These are phyloP conservation scores for Imbricaverruca yamaguchii DNA, from an alignment of 2,888 invertebrate genomes.

Conservation along the genomic window DNA sequence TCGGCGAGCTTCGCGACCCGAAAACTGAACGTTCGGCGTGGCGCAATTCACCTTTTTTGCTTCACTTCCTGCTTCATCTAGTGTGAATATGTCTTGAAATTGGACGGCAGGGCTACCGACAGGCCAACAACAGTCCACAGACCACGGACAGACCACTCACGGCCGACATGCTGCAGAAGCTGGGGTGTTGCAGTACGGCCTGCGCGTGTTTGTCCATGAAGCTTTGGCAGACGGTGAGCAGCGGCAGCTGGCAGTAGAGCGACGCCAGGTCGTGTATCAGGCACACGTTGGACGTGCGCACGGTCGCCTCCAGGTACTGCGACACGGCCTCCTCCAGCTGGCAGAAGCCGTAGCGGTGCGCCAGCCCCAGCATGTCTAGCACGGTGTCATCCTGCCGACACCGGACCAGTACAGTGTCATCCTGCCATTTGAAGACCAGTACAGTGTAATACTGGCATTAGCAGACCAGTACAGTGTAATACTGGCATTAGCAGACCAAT, in stretches of 20 bases:
- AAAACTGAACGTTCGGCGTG: too few species aligned
- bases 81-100: too few species aligned
- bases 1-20: too few species aligned
- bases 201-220: constrained; percentile 85
- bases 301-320: constrained; percentile 79
- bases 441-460: too few species aligned
- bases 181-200: constrained; percentile 73
- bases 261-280: constrained; percentile 89
- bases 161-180: constrained; percentile 73
- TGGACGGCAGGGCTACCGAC: too few species aligned
- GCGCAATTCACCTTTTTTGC: too few species aligned
- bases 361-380: constrained; percentile 65
- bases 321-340: constrained; percentile 87
- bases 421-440: too few species aligned
- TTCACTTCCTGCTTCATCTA: too few species aligned
- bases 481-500: too few species aligned
- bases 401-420: background rate
- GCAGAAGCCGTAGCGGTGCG: constrained; percentile 91
- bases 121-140: too few species aligned
- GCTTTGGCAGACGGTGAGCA: constrained; percentile 70
- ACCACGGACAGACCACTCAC: constrained; percentile 46
- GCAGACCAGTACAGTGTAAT: too few species aligned
- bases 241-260: constrained; percentile 53
- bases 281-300: constrained; percentile 84
- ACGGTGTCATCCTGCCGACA: constrained; percentile 43